Conservation (phyloP, 2,113 vertebrate species). For the Nerophis ophidion region DNA sequence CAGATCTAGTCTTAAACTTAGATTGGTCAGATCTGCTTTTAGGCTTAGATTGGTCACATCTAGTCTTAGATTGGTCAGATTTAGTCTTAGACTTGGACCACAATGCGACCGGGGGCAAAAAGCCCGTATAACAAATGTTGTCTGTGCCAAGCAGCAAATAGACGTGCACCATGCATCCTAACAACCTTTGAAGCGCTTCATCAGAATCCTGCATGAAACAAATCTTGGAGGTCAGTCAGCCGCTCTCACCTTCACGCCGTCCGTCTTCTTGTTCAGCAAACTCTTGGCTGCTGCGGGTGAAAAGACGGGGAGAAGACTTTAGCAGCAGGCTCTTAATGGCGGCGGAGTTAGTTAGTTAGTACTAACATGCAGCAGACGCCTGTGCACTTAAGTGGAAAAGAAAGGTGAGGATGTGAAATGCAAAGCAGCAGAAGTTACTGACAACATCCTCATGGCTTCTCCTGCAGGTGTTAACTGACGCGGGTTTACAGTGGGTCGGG, state of each 20-base stretch:
- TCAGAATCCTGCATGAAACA: slow-evolving; percentile 43
- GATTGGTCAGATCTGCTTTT: too few relatives aligned
- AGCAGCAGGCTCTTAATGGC: slow-evolving; percentile 21
- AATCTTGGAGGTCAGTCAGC: slow-evolving; percentile 6
- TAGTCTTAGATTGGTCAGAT: too few relatives aligned
- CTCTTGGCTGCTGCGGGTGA: slow-evolving; percentile 87
- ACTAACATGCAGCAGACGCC: slow-evolving; percentile 62
- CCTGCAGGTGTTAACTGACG: slow-evolving; percentile 18
- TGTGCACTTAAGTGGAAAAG: slow-evolving; percentile 36
- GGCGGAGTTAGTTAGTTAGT: too few relatives aligned
- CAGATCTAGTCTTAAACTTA: too few relatives aligned
- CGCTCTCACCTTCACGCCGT: slow-evolving; percentile 92
- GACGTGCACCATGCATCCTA: slow-evolving; percentile 38
- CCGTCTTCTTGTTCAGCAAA: slow-evolving; percentile 88
- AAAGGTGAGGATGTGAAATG: slow-evolving; percentile 38
- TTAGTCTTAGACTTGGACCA: too few relatives aligned
- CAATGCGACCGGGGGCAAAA: too few relatives aligned
- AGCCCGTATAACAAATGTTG: too few relatives aligned
- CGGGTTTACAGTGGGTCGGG: slow-evolving; percentile 10
- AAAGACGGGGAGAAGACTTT: slow-evolving; percentile 19
- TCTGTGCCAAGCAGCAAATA: too few relatives aligned
- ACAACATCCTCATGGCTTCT: slow-evolving; percentile 5
- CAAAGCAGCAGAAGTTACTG: slow-evolving; percentile 30
- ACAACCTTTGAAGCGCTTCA: slow-evolving; percentile 22
- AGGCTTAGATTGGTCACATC: too few relatives aligned